These are phyloP conservation scores for Procambarus virginalis DNA, from an alignment of 1,140 invertebrate species.

Conservation along the genomic window DNA sequence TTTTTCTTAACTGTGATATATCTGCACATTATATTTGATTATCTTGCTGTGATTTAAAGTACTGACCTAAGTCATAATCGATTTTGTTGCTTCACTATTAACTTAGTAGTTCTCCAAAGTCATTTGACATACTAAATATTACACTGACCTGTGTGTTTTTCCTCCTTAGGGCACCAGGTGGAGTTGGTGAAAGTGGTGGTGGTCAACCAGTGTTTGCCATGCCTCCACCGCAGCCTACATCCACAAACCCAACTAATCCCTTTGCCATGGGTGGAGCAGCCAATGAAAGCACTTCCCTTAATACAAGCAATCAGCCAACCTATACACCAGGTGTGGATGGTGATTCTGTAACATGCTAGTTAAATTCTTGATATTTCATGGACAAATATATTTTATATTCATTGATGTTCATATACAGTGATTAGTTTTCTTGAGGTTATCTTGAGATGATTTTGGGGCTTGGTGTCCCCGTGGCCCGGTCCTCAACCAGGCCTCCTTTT, in stretches of 20 bases:
- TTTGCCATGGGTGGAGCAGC: slow-evolving; percentile 48
- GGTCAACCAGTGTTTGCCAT: slow-evolving; percentile 73
- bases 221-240: slow-evolving; percentile 69
- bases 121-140: background rate
- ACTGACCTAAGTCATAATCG: too few species aligned
- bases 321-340: slow-evolving; percentile 72
- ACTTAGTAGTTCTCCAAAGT: too few species aligned
- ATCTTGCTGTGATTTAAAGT: background rate
- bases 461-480: too few species aligned
- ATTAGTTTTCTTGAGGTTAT: too few species aligned
- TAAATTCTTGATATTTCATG: background rate
- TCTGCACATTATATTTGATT: background rate
- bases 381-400: too few species aligned
- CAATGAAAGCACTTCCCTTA: slow-evolving; percentile 76
- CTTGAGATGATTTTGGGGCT: too few species aligned
- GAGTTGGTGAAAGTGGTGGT: background rate
- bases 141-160: background rate
- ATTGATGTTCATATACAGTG: too few species aligned
- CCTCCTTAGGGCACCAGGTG: slow-evolving; percentile 10
- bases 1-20: background rate
- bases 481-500: too few species aligned
- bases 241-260: slow-evolving; percentile 32
- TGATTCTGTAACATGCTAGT: background rate
- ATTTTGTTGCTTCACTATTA: too few species aligned
- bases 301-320: slow-evolving; percentile 72